These are phyloP conservation scores for Cydia strobilella DNA, from an alignment of 1,140 invertebrate genomes.

Conservation along the genomic window DNA sequence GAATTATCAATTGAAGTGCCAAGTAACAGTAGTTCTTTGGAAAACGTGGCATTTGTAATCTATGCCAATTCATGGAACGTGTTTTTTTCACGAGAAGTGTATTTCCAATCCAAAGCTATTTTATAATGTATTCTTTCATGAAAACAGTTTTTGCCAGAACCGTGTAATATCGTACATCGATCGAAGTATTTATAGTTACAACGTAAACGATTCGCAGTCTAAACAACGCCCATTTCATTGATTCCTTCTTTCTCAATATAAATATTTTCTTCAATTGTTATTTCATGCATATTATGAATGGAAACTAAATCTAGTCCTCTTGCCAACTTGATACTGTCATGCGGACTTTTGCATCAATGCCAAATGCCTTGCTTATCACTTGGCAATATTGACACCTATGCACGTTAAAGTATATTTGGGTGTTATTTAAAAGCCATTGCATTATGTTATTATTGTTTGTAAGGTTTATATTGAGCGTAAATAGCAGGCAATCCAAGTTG, in stretches of 20 bases:
- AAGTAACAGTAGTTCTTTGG: not conserved
- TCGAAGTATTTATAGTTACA: conserved; percentile 8
- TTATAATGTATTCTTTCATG: conserved; percentile 16
- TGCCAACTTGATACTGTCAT: not conserved
- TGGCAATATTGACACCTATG: not conserved
- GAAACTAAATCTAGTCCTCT: not conserved
- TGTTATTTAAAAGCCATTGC: not conserved
- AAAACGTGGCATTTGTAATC: not conserved
- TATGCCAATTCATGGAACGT: not conserved
- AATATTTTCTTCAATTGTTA: not conserved
- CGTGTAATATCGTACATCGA: not conserved
- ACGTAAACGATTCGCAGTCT: conserved; percentile 14
- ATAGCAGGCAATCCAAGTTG: no score
- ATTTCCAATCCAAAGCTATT: not conserved
- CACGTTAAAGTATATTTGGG: no score
- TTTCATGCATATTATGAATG: not conserved
- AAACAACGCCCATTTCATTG: conserved; percentile 26
- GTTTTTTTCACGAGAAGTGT: not conserved
- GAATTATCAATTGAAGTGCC: conserved; percentile 3
- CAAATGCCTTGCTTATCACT: not conserved
- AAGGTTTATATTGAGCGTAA: no score
- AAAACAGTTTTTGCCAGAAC: conserved; percentile 13
- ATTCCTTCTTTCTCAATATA: conserved; percentile 4
- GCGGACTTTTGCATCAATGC: not conserved
- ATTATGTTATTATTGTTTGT: not conserved